Evolutionary conservation across 2,888 invertebrate genomes (phyloP), one percentile per base, ranked within the genome.

Genomic region (Synanthedon andrenaeformis): DNA sequence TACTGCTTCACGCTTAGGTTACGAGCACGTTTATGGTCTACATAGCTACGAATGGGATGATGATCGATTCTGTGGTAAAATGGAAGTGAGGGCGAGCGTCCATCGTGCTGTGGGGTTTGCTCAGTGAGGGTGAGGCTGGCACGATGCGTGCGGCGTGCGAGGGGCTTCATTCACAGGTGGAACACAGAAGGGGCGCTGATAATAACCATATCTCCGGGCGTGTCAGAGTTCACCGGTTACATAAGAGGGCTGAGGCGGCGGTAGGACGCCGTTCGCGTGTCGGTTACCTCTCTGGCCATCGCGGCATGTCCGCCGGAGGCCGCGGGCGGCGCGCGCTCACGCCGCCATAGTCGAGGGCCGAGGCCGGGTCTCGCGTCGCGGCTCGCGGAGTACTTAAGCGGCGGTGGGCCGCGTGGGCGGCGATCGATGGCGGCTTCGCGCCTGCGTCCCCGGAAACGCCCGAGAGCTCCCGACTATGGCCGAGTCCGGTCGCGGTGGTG

Each of bases 281-380:
- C 64, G 74, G 76, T 83, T 90, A 91, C 90, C 91, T 91, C 91
- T 90, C 91, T 91, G 90, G 91, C 91, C 91, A 91, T 91, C 90
- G 91, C 91, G 90, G 90, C 91, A 91, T 91, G 88, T 88, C 83
- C 82, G 85, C 85, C 86, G 89, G 89, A 87, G 88, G 88, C 86
- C 86, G 89, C 88, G 89, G 82, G 79, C 75, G 78, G 78, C 82
- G 84, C 86, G 82, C 79, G 82, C 76, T 86, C 85, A 86, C 86
- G 86, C 85, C 86, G 86, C 86, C 86, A 85, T 84, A 78, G 74
- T 79, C 76, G 76, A 69, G 71, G 72, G 79, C 80, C 75, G 71
- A 76, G 81, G 81, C 82, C 79, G 81, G 82, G 76, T 77, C 79
- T 79, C 82, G 80, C 17, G n/a, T 76, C 76, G 79, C 76, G 74